These are phyloP conservation scores for Venustaconcha ellipsiformis DNA, from an alignment of 1,140 invertebrate genomes.

Conservation along the genomic window DNA sequence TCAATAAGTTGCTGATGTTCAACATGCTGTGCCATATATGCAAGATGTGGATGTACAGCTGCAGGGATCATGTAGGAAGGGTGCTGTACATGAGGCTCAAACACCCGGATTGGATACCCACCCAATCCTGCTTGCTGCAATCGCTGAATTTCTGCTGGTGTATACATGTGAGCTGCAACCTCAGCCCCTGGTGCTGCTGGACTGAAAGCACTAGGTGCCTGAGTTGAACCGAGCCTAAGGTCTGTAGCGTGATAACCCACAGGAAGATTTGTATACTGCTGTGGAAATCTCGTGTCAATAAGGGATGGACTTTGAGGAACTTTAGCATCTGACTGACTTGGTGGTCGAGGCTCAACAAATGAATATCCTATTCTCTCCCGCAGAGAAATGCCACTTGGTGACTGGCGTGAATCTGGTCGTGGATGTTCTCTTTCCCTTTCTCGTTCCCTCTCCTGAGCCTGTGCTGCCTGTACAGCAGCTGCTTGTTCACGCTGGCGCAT, in stretches of 20 bases:
- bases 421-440: conserved; percentile 27
- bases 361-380: conserved; percentile 16
- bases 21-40: conserved; percentile 15
- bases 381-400: conserved; percentile 4
- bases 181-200: conserved; percentile 30
- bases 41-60: conserved; percentile 16
- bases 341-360: conserved; percentile 32
- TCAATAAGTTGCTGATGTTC: conserved; percentile 37
- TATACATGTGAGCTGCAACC: conserved; percentile 40
- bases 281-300: conserved; percentile 29
- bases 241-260: conserved; percentile 27
- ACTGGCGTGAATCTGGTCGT: conserved; percentile 21
- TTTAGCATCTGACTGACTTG: conserved; percentile 26
- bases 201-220: conserved; percentile 38
- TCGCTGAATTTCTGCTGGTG: conserved; percentile 33
- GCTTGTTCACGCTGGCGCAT: conserved; percentile 27
- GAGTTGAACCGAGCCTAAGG: conserved; percentile 30
- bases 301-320: conserved; percentile 26
- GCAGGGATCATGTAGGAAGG: conserved; percentile 20
- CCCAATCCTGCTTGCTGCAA: conserved; percentile 34
- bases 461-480: conserved; percentile 26
- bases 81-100: conserved; percentile 33
- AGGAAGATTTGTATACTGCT: conserved; percentile 25
- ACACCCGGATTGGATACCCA: conserved; percentile 32
- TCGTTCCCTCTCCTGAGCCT: conserved; percentile 64